Percentiles rank a stretch among this genome's conserved stretches.
These are phyloP conservation scores for Mythimna pallens DNA, from an alignment of 2,888 invertebrate genomes.

Conservation along the genomic window DNA sequence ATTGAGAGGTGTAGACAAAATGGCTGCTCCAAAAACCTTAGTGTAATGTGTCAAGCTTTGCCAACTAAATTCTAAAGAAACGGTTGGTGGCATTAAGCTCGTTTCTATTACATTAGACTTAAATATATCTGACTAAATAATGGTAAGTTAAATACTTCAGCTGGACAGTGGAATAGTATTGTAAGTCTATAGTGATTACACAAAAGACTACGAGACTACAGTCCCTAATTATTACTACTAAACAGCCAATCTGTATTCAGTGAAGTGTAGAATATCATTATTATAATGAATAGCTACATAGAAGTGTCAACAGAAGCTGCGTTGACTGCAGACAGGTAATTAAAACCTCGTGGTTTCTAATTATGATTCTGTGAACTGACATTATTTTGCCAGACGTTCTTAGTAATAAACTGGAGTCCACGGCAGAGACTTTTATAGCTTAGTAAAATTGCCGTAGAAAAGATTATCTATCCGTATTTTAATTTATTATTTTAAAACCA, in stretches of 20 bases:
- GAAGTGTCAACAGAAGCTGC: constrained; percentile 30
- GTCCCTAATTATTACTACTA: constrained; percentile 21
- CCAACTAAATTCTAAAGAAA: not conserved
- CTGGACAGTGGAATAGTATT: not conserved
- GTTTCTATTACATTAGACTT: not conserved
- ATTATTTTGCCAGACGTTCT: constrained; percentile 21
- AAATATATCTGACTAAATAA: too few species aligned
- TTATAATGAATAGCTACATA: constrained; percentile 30
- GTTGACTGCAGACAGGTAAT: constrained; percentile 26
- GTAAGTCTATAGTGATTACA: not conserved
- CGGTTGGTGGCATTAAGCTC: too few species aligned
- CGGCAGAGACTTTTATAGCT: not conserved
- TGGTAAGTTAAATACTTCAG: too few species aligned
- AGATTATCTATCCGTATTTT: not conserved
- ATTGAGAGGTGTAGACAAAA: not conserved
- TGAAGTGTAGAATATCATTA: constrained; percentile 17
- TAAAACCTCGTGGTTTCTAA: constrained; percentile 21
- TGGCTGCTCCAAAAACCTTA: not conserved
- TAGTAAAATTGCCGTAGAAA: constrained; percentile 1
- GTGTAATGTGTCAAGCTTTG: not conserved
- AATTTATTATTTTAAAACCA: not conserved
- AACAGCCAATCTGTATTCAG: constrained; percentile 46
- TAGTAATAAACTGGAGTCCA: constrained; percentile 10
- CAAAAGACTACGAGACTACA: not conserved
- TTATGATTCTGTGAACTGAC: constrained; percentile 28